Percentiles rank a stretch among this genome's conserved stretches.
Conservation (phyloP, 2,113 vertebrate genomes). For the Hippoglossus stenolepis region DNA sequence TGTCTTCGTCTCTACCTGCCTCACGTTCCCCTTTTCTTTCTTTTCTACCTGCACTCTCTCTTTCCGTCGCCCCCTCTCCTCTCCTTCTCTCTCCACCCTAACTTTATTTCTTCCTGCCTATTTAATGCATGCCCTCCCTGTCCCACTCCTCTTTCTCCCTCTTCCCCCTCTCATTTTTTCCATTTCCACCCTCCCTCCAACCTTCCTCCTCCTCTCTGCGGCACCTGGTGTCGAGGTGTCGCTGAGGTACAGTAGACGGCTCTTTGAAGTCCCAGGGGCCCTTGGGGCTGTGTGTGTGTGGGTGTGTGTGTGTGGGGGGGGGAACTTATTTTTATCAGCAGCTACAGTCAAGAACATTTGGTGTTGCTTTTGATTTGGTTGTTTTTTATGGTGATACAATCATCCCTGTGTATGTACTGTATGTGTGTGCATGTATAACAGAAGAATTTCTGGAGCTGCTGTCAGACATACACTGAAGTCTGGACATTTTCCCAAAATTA, state of each 20-base stretch:
- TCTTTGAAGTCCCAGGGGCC: constrained; percentile 78
- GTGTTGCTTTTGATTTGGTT: constrained; percentile 46
- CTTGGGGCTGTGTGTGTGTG: constrained; percentile 30
- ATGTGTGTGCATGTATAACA: neutral
- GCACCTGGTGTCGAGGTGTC: constrained; percentile 77
- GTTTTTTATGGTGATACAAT: constrained; percentile 37
- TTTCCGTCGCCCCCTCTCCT: neutral
- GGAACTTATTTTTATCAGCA: constrained; percentile 54
- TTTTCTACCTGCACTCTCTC: neutral
- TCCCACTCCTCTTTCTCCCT: neutral
- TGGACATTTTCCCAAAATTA: neutral
- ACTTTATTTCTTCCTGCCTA: constrained; percentile 3
- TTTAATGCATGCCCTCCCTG: neutral
- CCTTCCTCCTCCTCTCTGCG: constrained; percentile 34
- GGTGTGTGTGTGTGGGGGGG: constrained; percentile 37
- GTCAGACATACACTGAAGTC: no score
- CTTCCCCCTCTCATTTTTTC: constrained; percentile 6
- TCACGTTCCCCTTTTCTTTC: neutral
- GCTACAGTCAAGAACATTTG: constrained; percentile 55
- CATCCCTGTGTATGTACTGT: neutral
- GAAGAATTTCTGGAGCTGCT: no score
- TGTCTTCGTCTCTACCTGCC: neutral
- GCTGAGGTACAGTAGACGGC: constrained; percentile 67
- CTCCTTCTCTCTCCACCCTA: neutral
- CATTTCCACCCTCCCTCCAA: constrained; percentile 25